phyloP scores from a whole-genome alignment of 2,113 vertebrate species.

The pig (Sus scrofa) region T2T-Sscrofa CM000812.6:58258001-58258500 shows the following conservation, averaged over 20 bases:
- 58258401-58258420: not conserved
- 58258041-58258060: not conserved
- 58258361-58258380: not conserved
- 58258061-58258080: slow-evolving; percentile 25
- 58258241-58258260: not conserved
- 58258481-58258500: not conserved
- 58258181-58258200: slow-evolving; percentile 35
- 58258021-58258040: slow-evolving; percentile 7
- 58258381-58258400: slow-evolving; percentile 46
- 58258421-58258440: not conserved
- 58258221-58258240: not conserved
- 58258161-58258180: slow-evolving; percentile 37
- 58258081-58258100: slow-evolving; percentile 1
- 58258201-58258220: slow-evolving; percentile 3
- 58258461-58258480: not conserved
- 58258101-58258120: not conserved
- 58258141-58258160: slow-evolving; percentile 25
- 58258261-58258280: not conserved
- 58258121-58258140: not conserved
- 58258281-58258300: not conserved
- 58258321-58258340: slow-evolving; percentile 20
- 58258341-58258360: not conserved
- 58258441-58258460: not conserved
- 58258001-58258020: slow-evolving; percentile 1
- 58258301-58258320: not conserved